phyloP scores from a whole-genome alignment of 2,888 invertebrate genomes.

The Leucoma salicis region DNA sequence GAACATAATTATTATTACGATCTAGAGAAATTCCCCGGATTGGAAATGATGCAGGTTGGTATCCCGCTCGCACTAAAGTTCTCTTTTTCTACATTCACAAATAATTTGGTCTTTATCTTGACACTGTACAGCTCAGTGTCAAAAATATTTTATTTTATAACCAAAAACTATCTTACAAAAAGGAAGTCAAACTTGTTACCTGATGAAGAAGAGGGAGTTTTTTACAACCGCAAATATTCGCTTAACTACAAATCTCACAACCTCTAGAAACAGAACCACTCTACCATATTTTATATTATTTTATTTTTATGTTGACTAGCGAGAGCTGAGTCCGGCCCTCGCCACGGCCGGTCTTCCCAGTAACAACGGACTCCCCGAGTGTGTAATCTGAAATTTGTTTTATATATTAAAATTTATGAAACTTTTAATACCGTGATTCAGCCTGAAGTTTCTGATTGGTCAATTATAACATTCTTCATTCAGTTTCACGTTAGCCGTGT shows the following conservation, averaged over 20 bases:
- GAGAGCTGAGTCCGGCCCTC: conserved; percentile 68
- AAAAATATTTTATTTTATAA: too few species aligned
- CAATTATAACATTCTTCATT: too few species aligned
- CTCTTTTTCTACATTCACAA: too few species aligned
- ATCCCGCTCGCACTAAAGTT: too few species aligned
- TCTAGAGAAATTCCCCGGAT: too few species aligned
- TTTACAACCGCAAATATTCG: conserved; percentile 43
- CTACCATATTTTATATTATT: conserved; percentile 61
- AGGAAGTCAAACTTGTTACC: conserved; percentile 77
- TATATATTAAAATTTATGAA: conserved; percentile 36
- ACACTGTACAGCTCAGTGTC: too few species aligned
- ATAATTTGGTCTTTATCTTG: too few species aligned
- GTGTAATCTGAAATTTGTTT: background rate
- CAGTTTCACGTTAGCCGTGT: too few species aligned
- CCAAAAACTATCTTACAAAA: conserved; percentile 34
- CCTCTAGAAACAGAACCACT: conserved; percentile 60
- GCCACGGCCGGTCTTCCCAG: conserved; percentile 72
- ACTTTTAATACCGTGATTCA: conserved; percentile 55
- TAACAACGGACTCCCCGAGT: conserved; percentile 72
- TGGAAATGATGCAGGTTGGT: too few species aligned
- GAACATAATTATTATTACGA: too few species aligned
- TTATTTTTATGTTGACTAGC: conserved; percentile 41
- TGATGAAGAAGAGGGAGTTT: conserved; percentile 69
- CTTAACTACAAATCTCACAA: conserved; percentile 41
- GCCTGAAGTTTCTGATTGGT: too few species aligned